These are phyloP conservation scores for Pseudomyrmex concolor DNA, from an alignment of 1,140 invertebrate genomes.

Conservation along the genomic window DNA sequence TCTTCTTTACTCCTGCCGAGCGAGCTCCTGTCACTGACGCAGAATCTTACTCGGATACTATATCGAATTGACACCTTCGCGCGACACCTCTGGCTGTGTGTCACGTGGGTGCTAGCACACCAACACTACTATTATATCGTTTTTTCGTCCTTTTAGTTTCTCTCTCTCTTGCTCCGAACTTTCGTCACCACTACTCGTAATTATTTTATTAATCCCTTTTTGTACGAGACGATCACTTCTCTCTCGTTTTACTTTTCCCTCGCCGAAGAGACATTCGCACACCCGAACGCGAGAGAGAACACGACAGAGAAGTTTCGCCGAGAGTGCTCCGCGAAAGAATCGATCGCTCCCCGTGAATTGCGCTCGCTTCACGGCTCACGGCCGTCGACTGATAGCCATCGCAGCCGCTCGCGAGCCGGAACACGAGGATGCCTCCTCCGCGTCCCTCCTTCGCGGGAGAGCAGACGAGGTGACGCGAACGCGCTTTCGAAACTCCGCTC, in stretches of 20 bases:
- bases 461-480: not conserved
- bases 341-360: constrained; percentile 44
- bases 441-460: constrained; percentile 20
- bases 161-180: not conserved
- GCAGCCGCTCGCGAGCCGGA: constrained; percentile 9
- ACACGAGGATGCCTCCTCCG: constrained; percentile 29
- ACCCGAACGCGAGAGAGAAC: not conserved
- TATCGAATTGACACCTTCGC: constrained; percentile 35
- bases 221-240: not conserved
- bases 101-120: constrained; percentile 22
- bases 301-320: not conserved
- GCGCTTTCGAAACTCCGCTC: not conserved
- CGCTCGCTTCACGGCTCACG: constrained; percentile 42
- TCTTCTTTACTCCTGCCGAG: not conserved
- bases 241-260: not conserved
- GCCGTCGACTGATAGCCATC: constrained; percentile 62
- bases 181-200: not conserved
- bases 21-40: constrained; percentile 18
- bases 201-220: not conserved
- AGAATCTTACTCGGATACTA: constrained; percentile 4
- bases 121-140: not conserved
- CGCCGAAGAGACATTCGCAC: not conserved
- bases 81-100: not conserved
- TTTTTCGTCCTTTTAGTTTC: not conserved
- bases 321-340: constrained; percentile 2